Percentiles rank a stretch among this genome's conserved stretches.
Evolutionary conservation across 2,888 invertebrate genomes (phyloP).

Genomic region (Eilema sororculum): DNA sequence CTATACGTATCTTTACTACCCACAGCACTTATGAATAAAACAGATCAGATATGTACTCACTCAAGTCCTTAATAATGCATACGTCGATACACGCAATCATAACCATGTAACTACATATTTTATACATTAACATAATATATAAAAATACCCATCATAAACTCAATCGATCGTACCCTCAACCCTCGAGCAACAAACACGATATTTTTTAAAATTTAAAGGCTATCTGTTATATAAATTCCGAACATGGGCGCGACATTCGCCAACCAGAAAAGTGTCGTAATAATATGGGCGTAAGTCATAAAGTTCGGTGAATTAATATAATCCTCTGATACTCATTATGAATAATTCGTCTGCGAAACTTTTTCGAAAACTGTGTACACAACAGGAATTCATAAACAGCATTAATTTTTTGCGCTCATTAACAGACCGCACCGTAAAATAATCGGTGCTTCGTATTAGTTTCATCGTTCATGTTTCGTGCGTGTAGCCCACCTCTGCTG

Average conservation of each 20-base stretch:
- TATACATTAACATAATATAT: conserved; percentile 79
- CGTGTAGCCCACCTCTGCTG: conserved; percentile 7
- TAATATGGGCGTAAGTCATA: conserved; percentile 72
- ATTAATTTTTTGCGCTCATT: conserved; percentile 66
- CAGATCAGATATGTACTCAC: conserved; percentile 20
- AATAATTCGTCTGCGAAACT: conserved; percentile 79
- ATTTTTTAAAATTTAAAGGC: conserved; percentile 68
- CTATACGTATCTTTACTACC: not conserved
- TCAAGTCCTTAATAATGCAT: conserved; percentile 26
- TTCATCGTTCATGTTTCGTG: conserved; percentile 47
- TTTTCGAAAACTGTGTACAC: conserved; percentile 79
- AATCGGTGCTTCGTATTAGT: conserved; percentile 58
- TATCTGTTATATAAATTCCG: conserved; percentile 75
- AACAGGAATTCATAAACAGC: conserved; percentile 77
- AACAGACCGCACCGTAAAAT: conserved; percentile 60
- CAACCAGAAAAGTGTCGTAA: conserved; percentile 75
- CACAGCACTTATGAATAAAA: conserved; percentile 12
- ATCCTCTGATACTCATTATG: conserved; percentile 74
- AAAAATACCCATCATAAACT: conserved; percentile 80
- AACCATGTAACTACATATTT: conserved; percentile 71
- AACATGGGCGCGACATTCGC: conserved; percentile 70
- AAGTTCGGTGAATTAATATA: conserved; percentile 68
- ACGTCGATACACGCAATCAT: conserved; percentile 52
- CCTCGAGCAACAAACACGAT: conserved; percentile 76
- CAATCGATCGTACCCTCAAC: conserved; percentile 73